These are phyloP conservation scores for Mycalesis mineus DNA, from an alignment of 2,888 invertebrate species.

Conservation along the genomic window DNA sequence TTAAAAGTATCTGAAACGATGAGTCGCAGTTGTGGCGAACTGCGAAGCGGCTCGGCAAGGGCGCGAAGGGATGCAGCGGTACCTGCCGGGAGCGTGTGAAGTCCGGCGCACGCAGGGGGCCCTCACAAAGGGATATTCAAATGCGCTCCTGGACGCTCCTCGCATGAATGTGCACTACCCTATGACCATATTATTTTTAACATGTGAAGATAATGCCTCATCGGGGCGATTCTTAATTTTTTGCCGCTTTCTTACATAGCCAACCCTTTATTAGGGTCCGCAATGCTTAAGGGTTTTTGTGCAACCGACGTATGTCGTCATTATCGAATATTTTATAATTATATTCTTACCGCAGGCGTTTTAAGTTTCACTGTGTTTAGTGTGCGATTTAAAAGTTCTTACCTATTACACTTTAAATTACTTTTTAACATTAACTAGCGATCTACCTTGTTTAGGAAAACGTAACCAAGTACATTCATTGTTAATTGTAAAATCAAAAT, in stretches of 20 bases:
- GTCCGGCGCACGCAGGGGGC: conserved; percentile 69
- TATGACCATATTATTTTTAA: conserved; percentile 78
- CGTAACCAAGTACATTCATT: too few species aligned
- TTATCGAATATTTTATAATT: conserved; percentile 55
- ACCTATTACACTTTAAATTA: too few species aligned
- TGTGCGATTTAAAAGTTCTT: background rate
- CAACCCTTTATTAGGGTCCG: conserved; percentile 66
- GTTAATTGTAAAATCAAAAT: too few species aligned
- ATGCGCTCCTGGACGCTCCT: conserved; percentile 75
- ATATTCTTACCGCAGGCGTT: conserved; percentile 37
- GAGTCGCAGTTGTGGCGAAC: conserved; percentile 7
- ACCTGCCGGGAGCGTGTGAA: conserved; percentile 72
- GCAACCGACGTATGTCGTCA: conserved; percentile 63
- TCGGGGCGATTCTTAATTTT: conserved; percentile 78
- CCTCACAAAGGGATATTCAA: conserved; percentile 67
- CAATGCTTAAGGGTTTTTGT: conserved; percentile 74
- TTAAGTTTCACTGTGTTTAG: conserved; percentile 23
- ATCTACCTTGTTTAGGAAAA: too few species aligned
- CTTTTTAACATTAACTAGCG: too few species aligned
- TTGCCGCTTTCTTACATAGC: conserved; percentile 62
- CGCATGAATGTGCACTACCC: conserved; percentile 75
- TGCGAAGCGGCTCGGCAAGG: conserved; percentile 12
- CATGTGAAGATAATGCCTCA: conserved; percentile 75
- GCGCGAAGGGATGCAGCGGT: conserved; percentile 27
- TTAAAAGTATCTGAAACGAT: conserved; percentile 15